Evolutionary conservation across 2,113 vertebrate species (phyloP), one percentile per base, ranked within the genome.

Genomic region (Lophius piscatorius): DNA sequence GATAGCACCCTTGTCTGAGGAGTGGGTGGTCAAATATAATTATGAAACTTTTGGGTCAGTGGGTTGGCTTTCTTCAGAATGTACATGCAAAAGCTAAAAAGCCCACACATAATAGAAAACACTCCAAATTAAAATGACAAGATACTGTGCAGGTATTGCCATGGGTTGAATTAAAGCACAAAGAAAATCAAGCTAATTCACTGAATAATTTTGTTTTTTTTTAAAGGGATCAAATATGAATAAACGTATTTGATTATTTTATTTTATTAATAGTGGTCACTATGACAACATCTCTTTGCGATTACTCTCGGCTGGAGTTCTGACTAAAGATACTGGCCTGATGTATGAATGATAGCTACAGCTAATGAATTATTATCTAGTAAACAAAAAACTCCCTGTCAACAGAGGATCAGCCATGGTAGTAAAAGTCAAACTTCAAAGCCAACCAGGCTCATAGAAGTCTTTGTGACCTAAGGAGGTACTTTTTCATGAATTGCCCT

Each of bases 21-120:
- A 31, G 36, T 55, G 66, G 73, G 70, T 71, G 59, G 70, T 64
- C 70, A 0, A 55, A 72, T 36, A 61, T 66, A 60, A 84, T 48
- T 52, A 50, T 29, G 26, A 23, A 49, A 78, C 75, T 74, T 81
- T 63, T 78, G 78, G 36, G 61, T 70, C 13, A 35, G 23, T 13
- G 42, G 57, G 68, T 49, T 59, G 40, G 9, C 54, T 82, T 74
- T 60, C 68, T 54, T 39, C 51, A 52, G 41, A n/a, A 3, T 0
- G 6, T 45, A 16, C 29, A 41, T 2, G 4, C 26, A 42, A 23
- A 39, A 5, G 31, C 29, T 35, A 9, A 31, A n/a, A 50, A 24
- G 51, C 38, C 21, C 55, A 66, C 59, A 34, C 8, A 24, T 5
- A 49, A 26, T 18, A 10, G 16, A 16, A 18, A 5, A 41, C 14